Evolutionary conservation across 1,140 invertebrate genomes (phyloP), one percentile per base, ranked within the genome.

Genomic region (Habropoda laboriosa): DNA sequence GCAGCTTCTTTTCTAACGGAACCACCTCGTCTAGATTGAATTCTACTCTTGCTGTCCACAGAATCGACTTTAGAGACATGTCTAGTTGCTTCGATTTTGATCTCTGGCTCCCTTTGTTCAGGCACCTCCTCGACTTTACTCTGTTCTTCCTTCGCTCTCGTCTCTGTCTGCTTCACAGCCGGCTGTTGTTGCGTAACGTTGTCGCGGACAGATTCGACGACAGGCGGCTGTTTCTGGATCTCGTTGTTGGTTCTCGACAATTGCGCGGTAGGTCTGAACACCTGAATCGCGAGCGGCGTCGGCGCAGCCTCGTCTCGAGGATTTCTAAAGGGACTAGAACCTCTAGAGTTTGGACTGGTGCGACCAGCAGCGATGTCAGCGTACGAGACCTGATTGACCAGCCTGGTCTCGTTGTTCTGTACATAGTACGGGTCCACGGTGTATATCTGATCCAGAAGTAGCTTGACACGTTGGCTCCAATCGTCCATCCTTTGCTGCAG

Each of bases 341-440:
- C 86, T 60, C 91, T 91, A 57, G 91, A 92, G 57, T 79, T 90
- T 0, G 94, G 94, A 83, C 92, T 93, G 55, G 89, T 91, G 77
- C 93, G 90, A 67, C 94, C 94, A 45, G 93, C 94, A 66, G 94
- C 92, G 84, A 94, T 94, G 79, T 93, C 94, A 60, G 94, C 94
- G 87, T 94, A 94, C n/a, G 94, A 93, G 57, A 91, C 81, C 76
- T 93, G 87, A 86, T 93, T 93, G 81, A 91, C 88, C 81, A 89
- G 83, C 84, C 90, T 90, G 79, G 88, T 86, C 83, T 92, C 90
- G 88, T 91, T 87, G 87, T 85, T 88, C 71, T 87, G 89, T 86
- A 94, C 93, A 94, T 94, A 95, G 94, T 96, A 94, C 86, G 96
- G 96, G 94, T 97, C 96, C 93, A 96, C 92, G 89, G 93, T 93